Evolutionary conservation across 2,888 invertebrate genomes (phyloP), one percentile per base, ranked within the genome.

Genomic region (Hirtodrosophila histrioides): DNA sequence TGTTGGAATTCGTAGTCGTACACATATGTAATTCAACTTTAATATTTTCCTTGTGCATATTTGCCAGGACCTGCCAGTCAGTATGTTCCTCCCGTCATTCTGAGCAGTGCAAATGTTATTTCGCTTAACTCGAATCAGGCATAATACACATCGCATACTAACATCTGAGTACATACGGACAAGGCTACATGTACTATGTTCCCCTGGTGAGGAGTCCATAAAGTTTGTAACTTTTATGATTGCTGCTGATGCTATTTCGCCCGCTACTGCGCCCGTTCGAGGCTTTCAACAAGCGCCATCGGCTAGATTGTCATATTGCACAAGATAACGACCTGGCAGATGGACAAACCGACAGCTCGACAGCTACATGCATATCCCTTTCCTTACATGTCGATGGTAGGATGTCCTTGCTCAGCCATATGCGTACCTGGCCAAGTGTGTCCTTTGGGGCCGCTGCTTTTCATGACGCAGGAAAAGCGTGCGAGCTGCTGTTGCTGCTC

Each of bases 251-350:
- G 56, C 54, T 37, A 49, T 33, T 33, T 37, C 43, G 29, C 33
- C 51, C 45, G 37, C 40, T 35, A 33, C 36, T 50, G 46, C 41
- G 17, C 11, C 55, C 37, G 36, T 29, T 35, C n/a, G 50, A 39
- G 23, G 54, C 55, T 60, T 55, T 60, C 61, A 58, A 45, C 49
- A 41, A 63, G 54, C 55, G 70, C 66, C 55, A 56, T 49, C 64
- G 74, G 70, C 66, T 62, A 66, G 72, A 82, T 85, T 85, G 83
- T 86, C 86, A 80, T 83, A 79, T 78, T 82, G 80, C 77, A 70
- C 37, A 48, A 78, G 83, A 80, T 83, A 83, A 80, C 73, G 62
- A 72, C 65, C 62, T 74, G 67, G 37, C 60, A 69, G 72, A 75
- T 82, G 74, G 85, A 85, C 82, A 69, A 54, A 27, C 54, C 44